Percentiles rank a stretch among this genome's conserved stretches.
Conservation (phyloP, 2,888 invertebrate species). For the Steromphala cineraria region DNA sequence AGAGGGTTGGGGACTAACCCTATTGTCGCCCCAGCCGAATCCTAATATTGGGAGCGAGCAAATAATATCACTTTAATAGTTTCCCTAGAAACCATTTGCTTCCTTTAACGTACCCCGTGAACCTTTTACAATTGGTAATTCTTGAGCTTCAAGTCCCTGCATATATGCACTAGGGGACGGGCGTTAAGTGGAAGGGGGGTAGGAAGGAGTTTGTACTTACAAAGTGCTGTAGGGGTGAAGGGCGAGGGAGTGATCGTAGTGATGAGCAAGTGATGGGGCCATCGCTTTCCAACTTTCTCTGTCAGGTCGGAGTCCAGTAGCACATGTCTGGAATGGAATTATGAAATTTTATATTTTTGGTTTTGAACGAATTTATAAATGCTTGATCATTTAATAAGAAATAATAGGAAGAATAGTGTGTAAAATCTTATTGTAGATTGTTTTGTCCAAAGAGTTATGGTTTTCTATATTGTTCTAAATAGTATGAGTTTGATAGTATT, state of each 20-base stretch:
- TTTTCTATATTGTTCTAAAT: too few species aligned
- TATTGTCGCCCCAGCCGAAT: neutral
- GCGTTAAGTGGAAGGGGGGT: neutral
- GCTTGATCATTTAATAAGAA: too few species aligned
- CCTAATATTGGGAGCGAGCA: neutral
- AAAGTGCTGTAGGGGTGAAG: constrained; percentile 52
- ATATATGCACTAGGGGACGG: neutral
- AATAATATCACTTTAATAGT: constrained; percentile 9
- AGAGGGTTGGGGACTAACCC: neutral
- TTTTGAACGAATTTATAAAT: too few species aligned
- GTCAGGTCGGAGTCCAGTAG: constrained; percentile 21
- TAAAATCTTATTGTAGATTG: too few species aligned
- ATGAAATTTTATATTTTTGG: too few species aligned
- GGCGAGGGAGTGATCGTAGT: constrained; percentile 45
- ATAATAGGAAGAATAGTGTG: too few species aligned
- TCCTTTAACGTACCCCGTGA: neutral
- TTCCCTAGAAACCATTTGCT: constrained; percentile 15
- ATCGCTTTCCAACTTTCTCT: constrained; percentile 24
- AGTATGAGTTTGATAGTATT: too few species aligned
- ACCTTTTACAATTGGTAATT: neutral
- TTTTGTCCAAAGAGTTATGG: too few species aligned
- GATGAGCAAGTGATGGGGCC: constrained; percentile 33
- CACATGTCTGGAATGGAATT: constrained; percentile 14
- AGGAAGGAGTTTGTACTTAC: constrained; percentile 46
- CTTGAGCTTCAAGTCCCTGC: neutral